Percentiles rank a stretch among this genome's conserved stretches.
phyloP scores from a whole-genome alignment of 23 tunicate species.

The Halocynthia aurantium region DNA sequence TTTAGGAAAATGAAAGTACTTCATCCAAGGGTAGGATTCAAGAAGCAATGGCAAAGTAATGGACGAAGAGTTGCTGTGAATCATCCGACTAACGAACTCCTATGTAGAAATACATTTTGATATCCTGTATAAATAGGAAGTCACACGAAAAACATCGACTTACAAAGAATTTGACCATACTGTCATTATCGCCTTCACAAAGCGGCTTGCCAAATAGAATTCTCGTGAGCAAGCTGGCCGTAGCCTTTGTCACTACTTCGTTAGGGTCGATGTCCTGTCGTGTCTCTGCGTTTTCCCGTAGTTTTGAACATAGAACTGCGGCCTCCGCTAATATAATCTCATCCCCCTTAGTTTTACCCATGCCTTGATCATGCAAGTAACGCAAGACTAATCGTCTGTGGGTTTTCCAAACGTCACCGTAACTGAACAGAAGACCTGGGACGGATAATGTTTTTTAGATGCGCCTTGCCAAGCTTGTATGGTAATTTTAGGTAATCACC shows the following conservation, averaged over 20 bases:
- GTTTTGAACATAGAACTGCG: neutral
- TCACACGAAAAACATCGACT: too few species aligned
- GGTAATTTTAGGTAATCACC: neutral
- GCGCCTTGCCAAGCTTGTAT: neutral
- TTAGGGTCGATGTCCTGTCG: neutral
- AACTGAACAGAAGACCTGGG: neutral
- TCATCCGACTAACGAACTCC: too few species aligned
- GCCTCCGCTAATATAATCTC: neutral
- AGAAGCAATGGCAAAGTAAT: too few species aligned
- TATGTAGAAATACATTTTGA: too few species aligned
- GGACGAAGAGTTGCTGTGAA: too few species aligned
- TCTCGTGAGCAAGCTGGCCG: constrained; percentile 4
- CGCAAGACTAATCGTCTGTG: neutral
- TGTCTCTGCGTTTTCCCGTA: neutral
- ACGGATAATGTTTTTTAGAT: neutral
- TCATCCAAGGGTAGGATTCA: too few species aligned
- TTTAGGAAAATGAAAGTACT: too few species aligned
- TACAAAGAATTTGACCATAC: too few species aligned
- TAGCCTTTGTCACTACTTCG: neutral
- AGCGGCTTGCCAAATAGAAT: neutral
- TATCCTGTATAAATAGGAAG: too few species aligned
- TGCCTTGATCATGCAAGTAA: neutral
- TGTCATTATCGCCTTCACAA: too few species aligned
- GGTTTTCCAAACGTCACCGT: constrained; percentile 1
- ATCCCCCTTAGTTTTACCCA: neutral